Percentiles rank a stretch among this genome's conserved stretches.
These are phyloP conservation scores for Ooceraea biroi DNA, from an alignment of 1,140 invertebrate genomes.

Conservation along the genomic window DNA sequence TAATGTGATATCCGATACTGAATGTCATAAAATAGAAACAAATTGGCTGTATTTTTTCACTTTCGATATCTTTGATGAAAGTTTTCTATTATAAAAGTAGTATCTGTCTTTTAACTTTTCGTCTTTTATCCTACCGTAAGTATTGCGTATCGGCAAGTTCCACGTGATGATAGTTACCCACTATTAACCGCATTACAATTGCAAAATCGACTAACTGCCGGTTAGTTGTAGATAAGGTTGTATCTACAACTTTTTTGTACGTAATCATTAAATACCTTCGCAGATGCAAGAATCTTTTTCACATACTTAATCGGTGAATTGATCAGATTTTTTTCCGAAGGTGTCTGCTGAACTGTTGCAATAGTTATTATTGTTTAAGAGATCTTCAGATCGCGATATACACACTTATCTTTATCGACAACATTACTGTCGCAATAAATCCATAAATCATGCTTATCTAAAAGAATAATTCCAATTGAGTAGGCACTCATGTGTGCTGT, in stretches of 20 bases:
- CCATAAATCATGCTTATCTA: neutral
- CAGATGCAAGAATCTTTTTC: neutral
- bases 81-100: no score
- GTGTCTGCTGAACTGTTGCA: no score
- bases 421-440: neutral
- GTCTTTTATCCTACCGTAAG: no score
- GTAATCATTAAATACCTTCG: neutral
- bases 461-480: neutral
- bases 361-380: no score
- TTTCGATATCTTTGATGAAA: no score
- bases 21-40: no score
- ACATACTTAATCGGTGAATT: no score
- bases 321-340: no score
- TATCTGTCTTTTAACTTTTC: no score
- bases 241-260: neutral
- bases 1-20: no score
- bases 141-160: neutral
- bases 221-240: neutral
- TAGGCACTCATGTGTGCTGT: neutral
- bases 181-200: neutral
- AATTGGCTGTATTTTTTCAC: no score
- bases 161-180: neutral
- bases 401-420: neutral
- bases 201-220: conserved; percentile 13
- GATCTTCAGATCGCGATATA: neutral